Evolutionary conservation across 1,140 invertebrate genomes (phyloP), one percentile per base, ranked within the genome.

Genomic region (Sarcophaga bullata): DNA sequence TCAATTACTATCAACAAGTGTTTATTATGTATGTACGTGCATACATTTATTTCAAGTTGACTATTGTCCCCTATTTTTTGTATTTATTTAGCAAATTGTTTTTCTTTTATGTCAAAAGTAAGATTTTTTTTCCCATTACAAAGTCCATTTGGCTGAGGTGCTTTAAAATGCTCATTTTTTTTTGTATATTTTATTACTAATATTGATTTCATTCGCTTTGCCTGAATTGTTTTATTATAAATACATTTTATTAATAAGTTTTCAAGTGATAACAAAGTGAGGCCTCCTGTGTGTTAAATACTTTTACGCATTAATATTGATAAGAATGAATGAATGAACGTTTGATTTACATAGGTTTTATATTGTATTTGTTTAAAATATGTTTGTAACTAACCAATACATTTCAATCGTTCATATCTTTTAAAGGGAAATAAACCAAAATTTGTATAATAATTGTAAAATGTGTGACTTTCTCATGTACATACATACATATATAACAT

Each of bases 231-330:
- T 68, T 68, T 17, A 8, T 68, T 68, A 68, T 19, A 25, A 68
- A 68, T 68, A 68, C n/a, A 68, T 68, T 37, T 68, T 68, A 68
- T 68, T 68, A 68, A 19, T 68, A 68, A 68, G n/a, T 68, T 62
- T 68, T 68, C n/a, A 8, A 68, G 17, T 19, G 62, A 68, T 68
- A 68, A 68, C 10, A 10, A 62, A 68, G 19, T 19, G 19, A 58
- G 54, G 19, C 62, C 62, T 68, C 17, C 19, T 19, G 62, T 68
- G 62, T 7, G 62, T 10, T 10, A 10, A 10, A 52, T 52, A 10
- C 13, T 1, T 50, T 52, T 52, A 9, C 50, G 50, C 13, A 52
- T 37, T 37, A 37, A 2, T 37, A 37, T 37, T 37, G 25, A 37
- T 37, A 37, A 37, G 25, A 37, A 37, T 4, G 25, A 7, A 58